Evolutionary conservation across 2,888 invertebrate species (phyloP), one percentile per base, ranked within the genome.

Genomic region (Epistrophe grossulariae): DNA sequence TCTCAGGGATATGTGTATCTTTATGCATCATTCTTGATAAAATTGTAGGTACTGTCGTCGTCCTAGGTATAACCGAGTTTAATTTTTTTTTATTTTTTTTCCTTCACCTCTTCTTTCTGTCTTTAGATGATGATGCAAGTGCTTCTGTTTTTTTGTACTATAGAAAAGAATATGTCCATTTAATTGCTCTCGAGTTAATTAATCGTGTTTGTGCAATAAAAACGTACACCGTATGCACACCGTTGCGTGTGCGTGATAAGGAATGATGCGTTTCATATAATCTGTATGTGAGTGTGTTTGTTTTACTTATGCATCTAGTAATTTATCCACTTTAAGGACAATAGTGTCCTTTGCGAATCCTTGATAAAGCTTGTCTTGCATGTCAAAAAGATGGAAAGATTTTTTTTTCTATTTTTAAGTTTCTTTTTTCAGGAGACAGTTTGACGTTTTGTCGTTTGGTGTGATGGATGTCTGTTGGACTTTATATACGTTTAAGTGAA

Each of bases 121-220:
- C 38, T 11, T 40, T 62, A 31, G 28, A 2, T 6, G 6, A 6
- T 4, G 4, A 62, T 40, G 19, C 40, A 62, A 62, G 13, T 60
- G 31, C 57, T 57, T 31, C 2, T 19, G 6, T 38, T 59, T 7
- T 7, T 7, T 13, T 35, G 4, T 60, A 31, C 31, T 31, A 50
- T 10, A 40, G n/a, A 38, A 48, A 52, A 40, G 24, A 38, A 52
- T 72, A 38, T 72, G 55, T 43, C 38, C 62, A 59, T 73, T 87
- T 87, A 87, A 87, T 82, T 79, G 74, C 79, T 71, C 82, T 87
- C 60, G 74, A 79, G 79, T 78, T 82, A 85, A 81, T 85, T 85
- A 82, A 85, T 85, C 78, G 72, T 78, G 81, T 81, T 84, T 81
- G 68, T 62, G 55, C 66, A 60, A 68, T 50, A 68, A 68, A n/a